Evolutionary conservation across 2,888 invertebrate genomes (phyloP), one percentile per base, ranked within the genome.

Genomic region (Ormyrus pomaceus): DNA sequence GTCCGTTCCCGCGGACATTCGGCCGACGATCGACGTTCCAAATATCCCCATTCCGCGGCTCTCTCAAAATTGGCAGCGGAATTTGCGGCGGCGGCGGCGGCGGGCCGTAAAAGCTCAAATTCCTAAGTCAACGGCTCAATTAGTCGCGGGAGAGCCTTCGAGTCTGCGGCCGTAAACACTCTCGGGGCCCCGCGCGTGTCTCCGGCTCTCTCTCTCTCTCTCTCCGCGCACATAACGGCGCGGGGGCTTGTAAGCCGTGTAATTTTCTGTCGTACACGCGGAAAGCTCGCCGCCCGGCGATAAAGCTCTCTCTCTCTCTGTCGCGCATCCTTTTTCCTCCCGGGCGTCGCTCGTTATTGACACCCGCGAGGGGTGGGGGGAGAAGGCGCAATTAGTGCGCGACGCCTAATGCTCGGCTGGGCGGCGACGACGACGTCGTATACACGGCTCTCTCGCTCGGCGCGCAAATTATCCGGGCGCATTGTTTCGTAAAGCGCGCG

Each of bases 121-220:
- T 73, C 64, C 13, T 34, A 53, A 64, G 64, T 55, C 64, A 34
- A 74, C 65, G 69, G 69, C 69, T 76, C 68, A 76, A 76, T 76
- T 76, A 76, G 61, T 76, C 48, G 55, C 61, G n/a, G 3, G 34
- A 7, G 50, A 55, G 56, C 56, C 58, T 58, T 77, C 74, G 19
- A 74, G 55, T 65, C 11, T 65, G 9, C 10, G 64, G 65, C 58
- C 34, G 64, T 77, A 70, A 77, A 76, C 69, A 61, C 51, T 34
- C 3, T 34, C 34, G 34, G 64, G 6, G 6, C 66, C 34, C 13
- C n/a, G 66, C 48, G 53, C 13, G 10, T 8, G 9, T 50, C 48
- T 4, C 13, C 58, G 19, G 56, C 34, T 56, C 19, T n/a, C 46
- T 55, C 13, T 48, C 46, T 48, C n/a, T n/a, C n/a, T n/a, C n/a